A percentile compares a stretch with the other conserved stretches of the same genome.
These are phyloP conservation scores for Ciconia boyciana DNA, from an alignment of 2,113 vertebrate genomes.

Conservation along the genomic window DNA sequence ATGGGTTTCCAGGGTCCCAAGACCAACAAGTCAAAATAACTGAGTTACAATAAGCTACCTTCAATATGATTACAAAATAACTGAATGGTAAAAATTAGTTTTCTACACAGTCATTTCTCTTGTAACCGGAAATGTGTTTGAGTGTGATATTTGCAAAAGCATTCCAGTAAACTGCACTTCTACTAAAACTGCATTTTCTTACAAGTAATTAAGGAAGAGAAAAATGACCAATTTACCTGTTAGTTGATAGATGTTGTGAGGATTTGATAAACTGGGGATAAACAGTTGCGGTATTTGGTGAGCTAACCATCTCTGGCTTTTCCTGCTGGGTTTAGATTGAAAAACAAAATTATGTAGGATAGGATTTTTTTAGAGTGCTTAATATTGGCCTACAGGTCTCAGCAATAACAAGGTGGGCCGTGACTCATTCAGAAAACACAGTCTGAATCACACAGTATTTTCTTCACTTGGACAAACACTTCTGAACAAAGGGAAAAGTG, in stretches of 20 bases:
- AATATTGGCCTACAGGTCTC: not conserved
- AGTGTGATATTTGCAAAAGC: not conserved
- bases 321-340: conserved; percentile 48
- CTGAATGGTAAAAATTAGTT: not conserved
- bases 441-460: not conserved
- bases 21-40: not conserved
- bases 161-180: not conserved
- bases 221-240: conserved; percentile 60
- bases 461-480: not conserved
- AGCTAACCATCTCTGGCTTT: not conserved
- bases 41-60: not conserved
- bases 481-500: not conserved
- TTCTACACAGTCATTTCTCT: not conserved
- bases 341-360: not conserved
- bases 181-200: not conserved
- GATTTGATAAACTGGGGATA: not conserved
- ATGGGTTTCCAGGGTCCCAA: not conserved
- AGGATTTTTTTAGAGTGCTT: not conserved
- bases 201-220: not conserved
- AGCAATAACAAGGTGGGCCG: not conserved
- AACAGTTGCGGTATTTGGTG: not conserved
- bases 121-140: not conserved
- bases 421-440: not conserved
- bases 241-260: not conserved
- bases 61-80: not conserved